Evolutionary conservation across 2,113 vertebrate species (phyloP).

Genomic region (Emydocephalus ijimae): DNA sequence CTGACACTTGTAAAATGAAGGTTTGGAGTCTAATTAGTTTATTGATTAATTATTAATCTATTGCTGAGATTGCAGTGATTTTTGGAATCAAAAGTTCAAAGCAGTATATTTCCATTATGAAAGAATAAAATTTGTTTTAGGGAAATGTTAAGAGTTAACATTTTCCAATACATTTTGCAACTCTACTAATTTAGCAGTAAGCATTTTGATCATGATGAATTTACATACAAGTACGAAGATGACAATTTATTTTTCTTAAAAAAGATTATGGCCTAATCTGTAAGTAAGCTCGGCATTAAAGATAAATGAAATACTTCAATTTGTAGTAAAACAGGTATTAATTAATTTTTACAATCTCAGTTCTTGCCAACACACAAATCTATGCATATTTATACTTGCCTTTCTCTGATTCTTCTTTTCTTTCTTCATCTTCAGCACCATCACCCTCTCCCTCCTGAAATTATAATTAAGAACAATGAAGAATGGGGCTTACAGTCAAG

Average conservation of each 20-base stretch:
- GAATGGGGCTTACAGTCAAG: background rate
- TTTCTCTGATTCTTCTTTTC: conserved; percentile 65
- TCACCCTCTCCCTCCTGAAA: conserved; percentile 43
- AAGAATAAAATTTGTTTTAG: background rate
- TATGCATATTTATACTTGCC: conserved; percentile 49
- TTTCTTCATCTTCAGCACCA: conserved; percentile 69
- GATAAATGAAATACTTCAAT: background rate
- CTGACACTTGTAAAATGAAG: background rate
- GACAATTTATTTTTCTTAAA: background rate
- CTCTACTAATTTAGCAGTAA: background rate
- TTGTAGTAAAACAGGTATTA: background rate
- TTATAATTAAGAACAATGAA: conserved; percentile 8
- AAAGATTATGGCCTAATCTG: background rate
- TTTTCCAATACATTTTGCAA: background rate
- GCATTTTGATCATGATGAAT: background rate
- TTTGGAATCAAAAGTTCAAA: background rate
- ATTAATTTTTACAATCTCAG: background rate
- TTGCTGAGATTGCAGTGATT: background rate
- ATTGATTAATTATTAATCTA: background rate
- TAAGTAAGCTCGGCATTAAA: background rate
- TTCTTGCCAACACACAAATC: background rate
- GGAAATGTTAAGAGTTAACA: background rate
- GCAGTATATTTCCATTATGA: background rate
- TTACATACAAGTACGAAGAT: background rate
- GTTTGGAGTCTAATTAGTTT: background rate